Evolutionary conservation across 2,888 invertebrate species (phyloP).

Genomic region (Phyllotreta striolata): DNA sequence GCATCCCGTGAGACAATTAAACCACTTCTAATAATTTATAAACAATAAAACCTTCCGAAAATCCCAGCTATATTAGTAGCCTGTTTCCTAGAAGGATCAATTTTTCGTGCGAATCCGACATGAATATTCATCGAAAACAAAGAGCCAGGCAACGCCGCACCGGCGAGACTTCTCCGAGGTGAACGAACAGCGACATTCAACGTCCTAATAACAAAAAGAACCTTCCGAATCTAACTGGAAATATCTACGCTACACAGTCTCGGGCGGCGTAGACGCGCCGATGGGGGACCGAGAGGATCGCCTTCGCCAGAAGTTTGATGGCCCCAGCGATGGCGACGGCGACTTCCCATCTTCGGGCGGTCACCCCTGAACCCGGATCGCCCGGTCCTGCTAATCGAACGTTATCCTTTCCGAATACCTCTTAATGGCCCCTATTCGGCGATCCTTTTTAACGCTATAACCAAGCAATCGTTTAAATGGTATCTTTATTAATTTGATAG

Average conservation of each 20-base stretch:
- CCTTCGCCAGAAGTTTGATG: constrained; percentile 28
- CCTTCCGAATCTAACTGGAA: constrained; percentile 20
- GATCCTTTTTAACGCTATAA: no score
- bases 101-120: no score
- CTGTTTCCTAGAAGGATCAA: no score
- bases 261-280: neutral
- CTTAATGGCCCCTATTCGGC: no score
- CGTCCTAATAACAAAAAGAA: constrained; percentile 40
- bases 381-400: neutral
- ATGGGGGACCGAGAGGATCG: constrained; percentile 6
- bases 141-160: constrained; percentile 23
- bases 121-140: neutral
- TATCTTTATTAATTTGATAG: no score
- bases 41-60: no score
- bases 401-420: no score
- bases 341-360: constrained; percentile 25
- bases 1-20: no score
- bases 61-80: no score
- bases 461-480: no score
- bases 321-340: constrained; percentile 16
- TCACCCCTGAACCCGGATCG: constrained; percentile 8
- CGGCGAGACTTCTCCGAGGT: constrained; percentile 48
- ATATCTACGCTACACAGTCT: constrained; percentile 21
- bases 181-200: constrained; percentile 51
- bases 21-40: no score